Evolutionary conservation across 2,888 invertebrate species (phyloP).

Genomic region (Anodontia alba): DNA sequence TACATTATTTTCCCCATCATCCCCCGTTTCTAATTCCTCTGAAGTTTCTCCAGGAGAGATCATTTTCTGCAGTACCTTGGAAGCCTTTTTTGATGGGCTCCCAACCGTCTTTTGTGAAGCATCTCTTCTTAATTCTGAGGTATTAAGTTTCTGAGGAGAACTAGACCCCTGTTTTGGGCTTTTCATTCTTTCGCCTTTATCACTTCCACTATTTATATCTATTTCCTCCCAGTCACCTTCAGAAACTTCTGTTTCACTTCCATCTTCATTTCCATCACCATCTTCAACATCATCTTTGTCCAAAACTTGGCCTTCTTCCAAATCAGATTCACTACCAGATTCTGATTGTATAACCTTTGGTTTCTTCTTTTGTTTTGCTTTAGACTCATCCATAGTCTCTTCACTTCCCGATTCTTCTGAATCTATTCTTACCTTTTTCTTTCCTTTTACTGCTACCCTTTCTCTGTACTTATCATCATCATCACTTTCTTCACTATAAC

Average conservation of each 20-base stretch:
- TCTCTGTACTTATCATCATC: neutral
- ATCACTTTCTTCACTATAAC: neutral
- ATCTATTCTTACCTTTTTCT: neutral
- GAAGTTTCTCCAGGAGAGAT: no score
- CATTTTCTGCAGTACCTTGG: no score
- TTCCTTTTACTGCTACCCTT: neutral
- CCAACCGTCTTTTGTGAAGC: neutral
- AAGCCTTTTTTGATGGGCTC: neutral
- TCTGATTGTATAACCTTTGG: constrained; percentile 53
- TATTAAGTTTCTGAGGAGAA: neutral
- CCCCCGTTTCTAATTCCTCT: neutral
- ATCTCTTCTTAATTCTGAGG: neutral
- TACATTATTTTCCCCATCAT: neutral
- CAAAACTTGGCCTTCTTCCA: constrained; percentile 36
- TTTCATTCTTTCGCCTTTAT: constrained; percentile 11
- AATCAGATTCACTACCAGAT: constrained; percentile 34
- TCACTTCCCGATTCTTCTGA: constrained; percentile 22
- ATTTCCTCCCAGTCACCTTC: constrained; percentile 31
- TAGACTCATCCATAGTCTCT: constrained; percentile 30
- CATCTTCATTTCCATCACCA: constrained; percentile 19
- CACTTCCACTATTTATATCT: constrained; percentile 26
- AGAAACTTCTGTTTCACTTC: constrained; percentile 30
- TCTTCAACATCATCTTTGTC: constrained; percentile 31
- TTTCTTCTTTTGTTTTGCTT: constrained; percentile 37
- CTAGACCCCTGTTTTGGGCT: constrained; percentile 15